Evolutionary conservation across 2,797 vertebrate genomes (phyloP).

Genomic region (Alfaro cultratus): DNA sequence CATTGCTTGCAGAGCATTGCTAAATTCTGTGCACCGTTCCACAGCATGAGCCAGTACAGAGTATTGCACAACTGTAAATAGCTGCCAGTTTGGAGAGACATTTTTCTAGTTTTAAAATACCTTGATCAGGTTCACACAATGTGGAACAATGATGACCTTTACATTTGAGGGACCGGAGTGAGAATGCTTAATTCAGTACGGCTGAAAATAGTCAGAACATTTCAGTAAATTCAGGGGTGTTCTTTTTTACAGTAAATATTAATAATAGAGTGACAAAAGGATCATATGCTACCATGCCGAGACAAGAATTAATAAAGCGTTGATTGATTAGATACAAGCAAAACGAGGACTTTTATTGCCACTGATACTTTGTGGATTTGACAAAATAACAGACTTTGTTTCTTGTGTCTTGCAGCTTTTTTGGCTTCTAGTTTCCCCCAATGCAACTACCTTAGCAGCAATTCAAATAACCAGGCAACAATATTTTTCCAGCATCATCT

Average conservation of each 20-base stretch:
- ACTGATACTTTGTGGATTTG: background rate
- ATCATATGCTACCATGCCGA: conserved; percentile 4
- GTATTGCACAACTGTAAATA: background rate
- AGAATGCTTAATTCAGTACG: background rate
- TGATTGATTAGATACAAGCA: background rate
- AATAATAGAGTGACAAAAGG: conserved; percentile 6
- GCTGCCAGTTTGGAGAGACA: background rate
- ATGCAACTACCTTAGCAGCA: background rate
- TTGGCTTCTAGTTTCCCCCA: background rate
- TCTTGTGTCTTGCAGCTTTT: too few relatives aligned
- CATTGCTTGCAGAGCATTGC: background rate
- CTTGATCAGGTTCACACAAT: background rate
- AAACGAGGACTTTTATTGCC: background rate
- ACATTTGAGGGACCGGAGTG: background rate
- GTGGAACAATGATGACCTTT: background rate
- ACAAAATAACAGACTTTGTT: background rate
- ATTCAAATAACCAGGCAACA: too few relatives aligned
- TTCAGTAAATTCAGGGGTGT: background rate
- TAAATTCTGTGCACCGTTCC: background rate
- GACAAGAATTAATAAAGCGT: conserved; percentile 2
- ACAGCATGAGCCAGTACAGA: background rate
- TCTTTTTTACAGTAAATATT: conserved; percentile 3
- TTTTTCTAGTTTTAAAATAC: background rate
- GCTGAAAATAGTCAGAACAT: background rate
- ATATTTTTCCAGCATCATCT: background rate